These are phyloP conservation scores for Nannoperca australis DNA, from an alignment of 2,797 vertebrate genomes.

Conservation along the genomic window DNA sequence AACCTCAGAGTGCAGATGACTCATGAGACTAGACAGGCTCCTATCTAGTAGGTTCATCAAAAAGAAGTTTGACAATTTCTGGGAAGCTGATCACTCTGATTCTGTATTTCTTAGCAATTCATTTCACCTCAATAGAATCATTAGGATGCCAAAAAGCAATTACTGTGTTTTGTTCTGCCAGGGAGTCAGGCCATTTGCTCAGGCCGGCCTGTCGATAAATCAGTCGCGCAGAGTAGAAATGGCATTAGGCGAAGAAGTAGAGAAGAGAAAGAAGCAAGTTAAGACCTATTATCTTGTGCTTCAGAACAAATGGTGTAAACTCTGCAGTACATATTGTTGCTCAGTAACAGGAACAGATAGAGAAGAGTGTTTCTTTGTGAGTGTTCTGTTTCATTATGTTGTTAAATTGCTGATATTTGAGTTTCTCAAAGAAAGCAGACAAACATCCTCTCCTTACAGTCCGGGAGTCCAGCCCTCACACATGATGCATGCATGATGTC, in stretches of 20 bases:
- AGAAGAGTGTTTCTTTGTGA: constrained; percentile 7
- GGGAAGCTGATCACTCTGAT: constrained; percentile 15
- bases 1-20: constrained; percentile 27
- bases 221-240: constrained; percentile 18
- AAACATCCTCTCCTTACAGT: background rate
- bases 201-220: constrained; percentile 40
- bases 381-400: constrained; percentile 7
- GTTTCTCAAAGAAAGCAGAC: constrained; percentile 6
- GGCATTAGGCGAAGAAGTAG: constrained; percentile 9
- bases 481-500: constrained; percentile 36
- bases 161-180: constrained; percentile 50
- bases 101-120: constrained; percentile 30
- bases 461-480: constrained; percentile 41
- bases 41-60: constrained; percentile 13
- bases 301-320: constrained; percentile 44
- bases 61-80: constrained; percentile 11
- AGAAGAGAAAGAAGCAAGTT: background rate
- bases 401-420: background rate
- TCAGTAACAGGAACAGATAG: constrained; percentile 11
- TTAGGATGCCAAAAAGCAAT: constrained; percentile 61
- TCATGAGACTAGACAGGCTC: background rate
- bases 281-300: constrained; percentile 26
- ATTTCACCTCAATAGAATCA: constrained; percentile 32
- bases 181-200: constrained; percentile 19
- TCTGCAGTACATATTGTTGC: constrained; percentile 30